Conservation (phyloP, 2,888 invertebrate genomes). For the Linnaemya vulpina region DNA sequence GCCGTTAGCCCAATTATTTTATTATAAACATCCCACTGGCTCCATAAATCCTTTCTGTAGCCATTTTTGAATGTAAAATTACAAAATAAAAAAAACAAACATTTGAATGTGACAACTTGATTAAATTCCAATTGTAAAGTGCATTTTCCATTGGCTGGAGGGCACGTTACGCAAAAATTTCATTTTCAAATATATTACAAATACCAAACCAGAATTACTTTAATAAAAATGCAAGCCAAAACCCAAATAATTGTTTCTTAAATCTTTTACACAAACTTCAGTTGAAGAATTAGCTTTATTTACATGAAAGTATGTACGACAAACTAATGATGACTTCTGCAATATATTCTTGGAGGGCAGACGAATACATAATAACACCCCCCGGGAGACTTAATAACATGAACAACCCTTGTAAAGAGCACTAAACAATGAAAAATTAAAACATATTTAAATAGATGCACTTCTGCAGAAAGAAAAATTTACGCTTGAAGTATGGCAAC, state of each 20-base stretch:
- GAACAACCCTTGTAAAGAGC: conserved; percentile 60
- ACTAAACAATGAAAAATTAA: conserved; percentile 7
- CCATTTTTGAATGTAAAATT: background rate
- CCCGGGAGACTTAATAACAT: conserved; percentile 20
- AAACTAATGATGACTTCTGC: conserved; percentile 55
- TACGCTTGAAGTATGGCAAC: conserved; percentile 43
- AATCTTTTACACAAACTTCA: conserved; percentile 58
- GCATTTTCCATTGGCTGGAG: conserved; percentile 33
- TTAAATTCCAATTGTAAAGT: conserved; percentile 61
- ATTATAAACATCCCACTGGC: background rate
- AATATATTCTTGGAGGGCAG: background rate
- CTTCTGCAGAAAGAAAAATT: conserved; percentile 8
- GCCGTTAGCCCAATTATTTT: background rate
- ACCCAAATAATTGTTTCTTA: conserved; percentile 51
- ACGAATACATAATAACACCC: conserved; percentile 25
- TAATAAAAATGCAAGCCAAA: background rate
- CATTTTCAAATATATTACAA: background rate
- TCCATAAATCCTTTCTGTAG: background rate
- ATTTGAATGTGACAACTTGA: conserved; percentile 49
- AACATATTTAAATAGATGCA: conserved; percentile 43
- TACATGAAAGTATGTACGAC: conserved; percentile 61
- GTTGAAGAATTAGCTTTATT: conserved; percentile 64
- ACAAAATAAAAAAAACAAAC: background rate
- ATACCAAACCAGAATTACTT: background rate
- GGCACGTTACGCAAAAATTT: conserved; percentile 23